A percentile compares a stretch with the other conserved stretches of the same genome.
Conservation (phyloP, 2,797 vertebrate species). For the Halcyon smyrnensis region DNA sequence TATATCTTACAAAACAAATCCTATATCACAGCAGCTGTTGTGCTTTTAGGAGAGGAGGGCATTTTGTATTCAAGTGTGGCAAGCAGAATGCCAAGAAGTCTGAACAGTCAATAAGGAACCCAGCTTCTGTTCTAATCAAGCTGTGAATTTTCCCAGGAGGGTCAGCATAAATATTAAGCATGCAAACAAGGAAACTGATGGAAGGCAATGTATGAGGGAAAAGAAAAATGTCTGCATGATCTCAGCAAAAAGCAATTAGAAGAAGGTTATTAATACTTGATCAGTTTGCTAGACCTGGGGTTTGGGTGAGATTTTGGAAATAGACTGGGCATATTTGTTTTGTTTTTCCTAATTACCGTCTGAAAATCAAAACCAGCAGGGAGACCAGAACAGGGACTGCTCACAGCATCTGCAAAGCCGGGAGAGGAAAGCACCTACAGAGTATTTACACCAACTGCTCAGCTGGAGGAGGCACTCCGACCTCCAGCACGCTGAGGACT, state of each 20-base stretch:
- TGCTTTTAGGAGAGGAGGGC: background rate
- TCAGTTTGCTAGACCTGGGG: background rate
- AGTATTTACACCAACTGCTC: background rate
- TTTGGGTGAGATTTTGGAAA: background rate
- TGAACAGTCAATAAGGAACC: conserved; percentile 29
- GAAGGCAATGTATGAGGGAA: background rate
- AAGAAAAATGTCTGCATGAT: conserved; percentile 4
- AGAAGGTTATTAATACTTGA: conserved; percentile 36
- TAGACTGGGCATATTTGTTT: background rate
- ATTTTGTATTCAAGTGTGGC: conserved; percentile 27
- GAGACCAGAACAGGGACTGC: background rate
- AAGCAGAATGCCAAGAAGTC: conserved; percentile 30
- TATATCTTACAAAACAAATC: background rate
- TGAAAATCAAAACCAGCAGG: conserved; percentile 27
- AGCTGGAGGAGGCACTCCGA: background rate
- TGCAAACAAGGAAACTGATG: conserved; percentile 30
- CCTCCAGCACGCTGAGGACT: background rate
- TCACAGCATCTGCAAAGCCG: background rate
- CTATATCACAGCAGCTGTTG: background rate
- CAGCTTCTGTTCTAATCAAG: conserved; percentile 57
- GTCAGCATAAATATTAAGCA: conserved; percentile 58
- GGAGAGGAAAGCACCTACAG: background rate
- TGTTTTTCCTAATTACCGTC: background rate
- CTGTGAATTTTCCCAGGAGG: conserved; percentile 58
- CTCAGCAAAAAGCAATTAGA: conserved; percentile 37